Conservation (phyloP, 2,888 invertebrate genomes). For the Lottia gigantea region DNA sequence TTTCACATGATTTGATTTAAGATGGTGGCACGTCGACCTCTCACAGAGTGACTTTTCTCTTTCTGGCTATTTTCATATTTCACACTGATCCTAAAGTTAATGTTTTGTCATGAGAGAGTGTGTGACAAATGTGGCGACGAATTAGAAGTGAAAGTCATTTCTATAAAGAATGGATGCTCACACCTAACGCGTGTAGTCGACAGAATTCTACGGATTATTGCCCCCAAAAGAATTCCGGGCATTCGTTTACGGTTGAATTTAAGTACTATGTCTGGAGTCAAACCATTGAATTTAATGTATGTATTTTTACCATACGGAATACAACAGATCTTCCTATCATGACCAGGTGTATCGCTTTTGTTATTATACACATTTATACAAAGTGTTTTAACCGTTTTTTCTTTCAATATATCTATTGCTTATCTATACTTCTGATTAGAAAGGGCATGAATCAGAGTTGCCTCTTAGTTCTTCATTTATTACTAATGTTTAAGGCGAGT, state of each 20-base stretch:
- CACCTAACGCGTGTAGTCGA: background rate
- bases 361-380: background rate
- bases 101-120: background rate
- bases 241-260: background rate
- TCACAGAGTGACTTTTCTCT: background rate
- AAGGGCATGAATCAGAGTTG: background rate
- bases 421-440: background rate
- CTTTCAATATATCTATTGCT: background rate
- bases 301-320: too few relatives aligned
- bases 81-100: background rate
- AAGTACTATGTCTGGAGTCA: too few relatives aligned
- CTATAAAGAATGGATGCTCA: background rate
- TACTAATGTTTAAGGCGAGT: conserved; percentile 7
- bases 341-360: background rate
- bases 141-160: background rate
- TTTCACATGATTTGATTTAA: background rate
- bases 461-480: background rate
- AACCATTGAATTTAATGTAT: too few relatives aligned
- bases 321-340: too few relatives aligned
- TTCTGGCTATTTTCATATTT: background rate
- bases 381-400: conserved; percentile 4
- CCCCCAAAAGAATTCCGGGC: background rate
- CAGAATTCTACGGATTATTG: background rate
- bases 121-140: background rate
- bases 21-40: conserved; percentile 3